Base-by-base conservation (phyloP, 2,797 vertebrate species). In the Enteromius fasciolatus region DNA sequence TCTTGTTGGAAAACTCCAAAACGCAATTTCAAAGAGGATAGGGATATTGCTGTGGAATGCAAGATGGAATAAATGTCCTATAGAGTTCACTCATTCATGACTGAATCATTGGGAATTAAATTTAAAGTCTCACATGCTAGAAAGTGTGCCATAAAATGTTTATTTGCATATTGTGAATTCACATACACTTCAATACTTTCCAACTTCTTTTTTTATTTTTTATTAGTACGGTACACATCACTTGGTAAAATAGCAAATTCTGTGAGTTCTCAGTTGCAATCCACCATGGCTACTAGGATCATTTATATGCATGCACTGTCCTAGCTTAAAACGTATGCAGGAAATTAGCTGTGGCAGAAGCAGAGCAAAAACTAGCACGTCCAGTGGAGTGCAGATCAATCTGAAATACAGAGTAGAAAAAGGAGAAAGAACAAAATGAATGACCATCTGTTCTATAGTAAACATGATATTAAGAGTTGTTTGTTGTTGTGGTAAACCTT, bases 361-460 rank as follows among this genome's bases (percentile, higher is more conserved):
- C 59, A 41, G n/a, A 76, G 52, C n/a, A 41, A 76, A 70, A 46
- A 44, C 0, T 2, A 48, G 17, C 63, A n/a, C 7, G 6, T 82
- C 50, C 81, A 76, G 25, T 12, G 57, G 39, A 66, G 50, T 39
- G n/a, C 57, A 46, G 80, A 61, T 83, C 75, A 83, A 61, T 83
- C 81, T 83, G 81, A 77, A 83, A 77, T n/a, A 41, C 2, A 76
- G 33, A 67, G n/a, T 23, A 74, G 11, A 81, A 63, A 64, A 61
- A 48, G n/a, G 18, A 50, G 44, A 66, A 23, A 25, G 12, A 76
- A 28, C 6, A 36, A 59, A 80, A 52, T 41, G 1, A 78, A 66
- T 52, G n/a, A 25, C 12, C 50, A 48, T 2, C 72, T 39, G 33
- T 33, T 74, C 52, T 59, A 10, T 59, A 9, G 31, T 11, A 75